Percentiles rank a stretch among this genome's conserved stretches.
Evolutionary conservation across 2,113 vertebrate genomes (phyloP).

Genomic region (Falcunculus frontatus): DNA sequence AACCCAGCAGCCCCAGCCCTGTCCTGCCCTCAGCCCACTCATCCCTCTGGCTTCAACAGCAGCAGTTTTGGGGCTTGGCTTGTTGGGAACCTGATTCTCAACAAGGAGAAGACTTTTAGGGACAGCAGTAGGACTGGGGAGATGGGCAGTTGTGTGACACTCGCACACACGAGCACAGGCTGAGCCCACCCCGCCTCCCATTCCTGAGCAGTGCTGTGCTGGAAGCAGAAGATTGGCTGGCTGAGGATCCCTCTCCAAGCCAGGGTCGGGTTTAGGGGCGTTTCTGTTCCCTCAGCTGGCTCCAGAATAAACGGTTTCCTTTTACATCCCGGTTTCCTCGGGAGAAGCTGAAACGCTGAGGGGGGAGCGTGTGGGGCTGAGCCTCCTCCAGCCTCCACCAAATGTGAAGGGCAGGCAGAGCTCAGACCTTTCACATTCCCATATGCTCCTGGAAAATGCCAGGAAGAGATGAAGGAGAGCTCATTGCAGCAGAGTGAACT

Average conservation of each 20-base stretch:
- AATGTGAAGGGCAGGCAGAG: not conserved
- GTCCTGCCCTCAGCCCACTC: not conserved
- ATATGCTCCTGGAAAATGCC: not conserved
- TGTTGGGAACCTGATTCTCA: not conserved
- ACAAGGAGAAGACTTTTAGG: not conserved
- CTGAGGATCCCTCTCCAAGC: not conserved
- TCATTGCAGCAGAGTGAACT: not conserved
- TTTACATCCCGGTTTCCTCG: not conserved
- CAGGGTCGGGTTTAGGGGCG: not conserved
- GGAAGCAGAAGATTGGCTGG: slow-evolving; percentile 32
- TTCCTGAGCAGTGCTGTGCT: not conserved
- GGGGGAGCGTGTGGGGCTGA: not conserved
- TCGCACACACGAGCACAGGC: not conserved
- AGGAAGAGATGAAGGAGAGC: not conserved
- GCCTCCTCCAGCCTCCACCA: not conserved
- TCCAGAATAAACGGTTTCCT: not conserved
- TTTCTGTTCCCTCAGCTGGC: not conserved
- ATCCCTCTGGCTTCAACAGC: rapidly evolving
- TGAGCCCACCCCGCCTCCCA: not conserved
- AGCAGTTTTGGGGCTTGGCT: not conserved
- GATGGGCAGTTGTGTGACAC: not conserved
- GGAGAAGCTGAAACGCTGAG: not conserved
- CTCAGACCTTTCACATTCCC: not conserved
- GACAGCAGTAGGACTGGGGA: rapidly evolving
- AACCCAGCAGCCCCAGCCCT: not conserved